Conservation (phyloP, 1,140 invertebrate genomes). For the Diorhabda carinulata region DNA sequence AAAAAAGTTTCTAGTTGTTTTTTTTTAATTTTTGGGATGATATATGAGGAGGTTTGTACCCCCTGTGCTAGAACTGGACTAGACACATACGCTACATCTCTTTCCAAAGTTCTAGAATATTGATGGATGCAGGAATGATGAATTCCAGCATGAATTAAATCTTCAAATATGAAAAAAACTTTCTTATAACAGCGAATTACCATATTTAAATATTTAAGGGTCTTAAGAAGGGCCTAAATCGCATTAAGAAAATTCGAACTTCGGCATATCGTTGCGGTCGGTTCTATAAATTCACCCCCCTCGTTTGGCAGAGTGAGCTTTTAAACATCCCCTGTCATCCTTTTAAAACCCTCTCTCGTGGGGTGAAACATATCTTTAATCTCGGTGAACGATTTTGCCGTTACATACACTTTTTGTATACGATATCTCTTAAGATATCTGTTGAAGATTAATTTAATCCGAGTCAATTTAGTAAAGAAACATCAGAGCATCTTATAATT, state of each 20-base stretch:
- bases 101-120: no score
- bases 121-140: no score
- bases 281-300: constrained; percentile 13
- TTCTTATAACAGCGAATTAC: constrained; percentile 10
- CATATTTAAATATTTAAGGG: constrained; percentile 16
- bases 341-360: constrained; percentile 20
- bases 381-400: constrained; percentile 10
- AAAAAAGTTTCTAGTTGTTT: not conserved
- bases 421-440: not conserved
- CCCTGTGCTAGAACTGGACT: no score
- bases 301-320: constrained; percentile 9
- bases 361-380: constrained; percentile 29
- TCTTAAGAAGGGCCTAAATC: constrained; percentile 20
- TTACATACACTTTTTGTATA: constrained; percentile 6
- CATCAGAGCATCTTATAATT: no score
- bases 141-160: no score
- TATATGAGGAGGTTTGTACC: no score
- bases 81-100: no score
- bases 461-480: no score
- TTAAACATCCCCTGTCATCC: constrained; percentile 24
- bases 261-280: constrained; percentile 11
- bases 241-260: constrained; percentile 25
- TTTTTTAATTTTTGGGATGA: no score
- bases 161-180: no score
- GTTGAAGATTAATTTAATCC: not conserved